These are phyloP conservation scores for Tridacna crocea DNA, from an alignment of 2,888 invertebrate species.

Conservation along the genomic window DNA sequence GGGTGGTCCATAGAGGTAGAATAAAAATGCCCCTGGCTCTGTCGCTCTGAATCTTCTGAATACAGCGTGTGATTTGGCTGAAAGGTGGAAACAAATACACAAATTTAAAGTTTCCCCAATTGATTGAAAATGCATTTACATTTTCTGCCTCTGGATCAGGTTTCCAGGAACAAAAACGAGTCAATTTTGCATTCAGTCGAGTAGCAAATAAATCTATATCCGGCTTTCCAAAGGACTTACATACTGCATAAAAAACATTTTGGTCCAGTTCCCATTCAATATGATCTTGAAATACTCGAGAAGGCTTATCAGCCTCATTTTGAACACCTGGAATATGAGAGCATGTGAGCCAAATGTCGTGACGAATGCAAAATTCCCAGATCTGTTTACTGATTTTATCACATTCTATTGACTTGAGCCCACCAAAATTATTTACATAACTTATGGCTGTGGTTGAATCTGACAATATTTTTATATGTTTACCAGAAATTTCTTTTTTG, in stretches of 20 bases:
- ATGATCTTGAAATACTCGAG: slow-evolving; percentile 39
- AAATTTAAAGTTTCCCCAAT: slow-evolving; percentile 28
- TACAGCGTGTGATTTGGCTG: slow-evolving; percentile 29
- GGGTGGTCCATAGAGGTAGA: slow-evolving; percentile 29
- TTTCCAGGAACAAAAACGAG: slow-evolving; percentile 32
- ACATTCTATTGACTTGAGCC: slow-evolving; percentile 37
- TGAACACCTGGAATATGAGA: slow-evolving; percentile 38
- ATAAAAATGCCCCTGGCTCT: slow-evolving; percentile 18
- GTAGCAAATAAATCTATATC: slow-evolving; percentile 46
- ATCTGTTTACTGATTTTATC: slow-evolving; percentile 30
- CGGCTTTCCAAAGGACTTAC: slow-evolving; percentile 2
- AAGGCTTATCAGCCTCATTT: slow-evolving; percentile 42
- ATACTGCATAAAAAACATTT: slow-evolving; percentile 24
- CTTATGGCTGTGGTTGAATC: slow-evolving; percentile 45
- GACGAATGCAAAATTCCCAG: slow-evolving; percentile 37
- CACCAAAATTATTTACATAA: slow-evolving; percentile 46
- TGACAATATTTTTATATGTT: slow-evolving; percentile 39
- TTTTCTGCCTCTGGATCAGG: slow-evolving; percentile 32
- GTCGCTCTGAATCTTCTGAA: slow-evolving; percentile 29
- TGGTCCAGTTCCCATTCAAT: slow-evolving; percentile 47
- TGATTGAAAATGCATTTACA: slow-evolving; percentile 47
- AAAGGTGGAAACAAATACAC: slow-evolving; percentile 37
- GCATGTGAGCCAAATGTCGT: slow-evolving; percentile 38
- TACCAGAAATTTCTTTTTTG: slow-evolving; percentile 4
- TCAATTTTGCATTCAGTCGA: slow-evolving; percentile 31